Percentiles rank a stretch among this genome's conserved stretches.
These are phyloP conservation scores for Diarsia rubi DNA, from an alignment of 2,888 invertebrate species.

Conservation along the genomic window DNA sequence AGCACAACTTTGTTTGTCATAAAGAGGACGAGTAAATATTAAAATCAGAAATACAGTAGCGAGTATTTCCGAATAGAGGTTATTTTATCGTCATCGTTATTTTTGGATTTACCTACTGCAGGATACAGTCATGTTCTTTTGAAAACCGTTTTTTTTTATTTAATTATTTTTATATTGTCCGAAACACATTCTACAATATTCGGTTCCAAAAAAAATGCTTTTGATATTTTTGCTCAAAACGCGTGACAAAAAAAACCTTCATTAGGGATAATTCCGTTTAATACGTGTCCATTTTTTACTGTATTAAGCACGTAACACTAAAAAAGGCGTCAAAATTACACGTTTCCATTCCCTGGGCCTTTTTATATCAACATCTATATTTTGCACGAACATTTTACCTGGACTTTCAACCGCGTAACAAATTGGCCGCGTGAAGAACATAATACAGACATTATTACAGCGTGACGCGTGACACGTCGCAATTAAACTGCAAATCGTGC, in stretches of 20 bases:
- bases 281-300: conserved; percentile 27
- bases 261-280: conserved; percentile 16
- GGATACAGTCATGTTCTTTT: neutral
- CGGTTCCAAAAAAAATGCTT: neutral
- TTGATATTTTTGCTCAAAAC: neutral
- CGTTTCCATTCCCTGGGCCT: conserved; percentile 18
- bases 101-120: neutral
- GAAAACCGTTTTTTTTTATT: no score
- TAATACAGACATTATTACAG: conserved; percentile 52
- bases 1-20: neutral
- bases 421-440: conserved; percentile 53
- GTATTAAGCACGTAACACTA: conserved; percentile 26
- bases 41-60: neutral
- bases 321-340: conserved; percentile 25
- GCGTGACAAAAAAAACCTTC: conserved; percentile 2
- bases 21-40: neutral
- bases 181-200: neutral
- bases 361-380: conserved; percentile 42
- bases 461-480: conserved; percentile 57
- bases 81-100: neutral
- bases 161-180: no score
- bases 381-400: conserved; percentile 45
- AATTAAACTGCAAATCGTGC: conserved; percentile 61
- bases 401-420: conserved; percentile 44
- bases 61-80: neutral